Evolutionary conservation across 1,140 invertebrate species (phyloP).

Genomic region (Drosophila orosa): DNA sequence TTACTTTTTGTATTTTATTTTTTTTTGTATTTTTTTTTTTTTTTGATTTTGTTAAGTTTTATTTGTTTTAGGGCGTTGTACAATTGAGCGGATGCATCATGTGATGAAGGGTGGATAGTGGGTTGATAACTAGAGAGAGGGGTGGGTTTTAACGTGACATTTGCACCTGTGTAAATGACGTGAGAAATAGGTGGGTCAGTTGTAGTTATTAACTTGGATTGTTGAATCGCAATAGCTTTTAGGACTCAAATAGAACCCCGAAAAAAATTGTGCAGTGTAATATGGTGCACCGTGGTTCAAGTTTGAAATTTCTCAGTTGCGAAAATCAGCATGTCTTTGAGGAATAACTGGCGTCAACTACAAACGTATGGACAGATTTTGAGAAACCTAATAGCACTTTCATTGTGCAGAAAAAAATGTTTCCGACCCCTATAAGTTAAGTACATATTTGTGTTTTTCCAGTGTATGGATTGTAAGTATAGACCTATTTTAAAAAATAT

Average conservation of each 20-base stretch:
- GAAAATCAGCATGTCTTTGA: too few relatives aligned
- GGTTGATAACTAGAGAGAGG: not conserved
- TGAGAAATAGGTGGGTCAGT: constrained; percentile 54
- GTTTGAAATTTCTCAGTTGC: not conserved
- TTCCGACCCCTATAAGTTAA: not conserved
- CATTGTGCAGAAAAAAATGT: not conserved
- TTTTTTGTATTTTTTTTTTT: not conserved
- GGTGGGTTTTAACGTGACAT: constrained; percentile 35
- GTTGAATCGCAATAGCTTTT: not conserved
- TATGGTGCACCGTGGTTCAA: not conserved
- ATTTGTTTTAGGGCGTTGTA: constrained; percentile 74
- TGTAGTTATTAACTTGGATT: constrained; percentile 25
- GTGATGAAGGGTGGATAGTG: constrained; percentile 39
- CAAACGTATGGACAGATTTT: too few relatives aligned
- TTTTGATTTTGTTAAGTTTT: constrained; percentile 24
- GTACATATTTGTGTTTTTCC: too few relatives aligned
- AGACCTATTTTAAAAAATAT: too few relatives aligned
- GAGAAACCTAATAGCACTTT: too few relatives aligned
- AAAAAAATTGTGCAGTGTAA: not conserved
- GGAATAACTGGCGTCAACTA: too few relatives aligned
- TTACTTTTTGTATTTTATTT: constrained; percentile 23
- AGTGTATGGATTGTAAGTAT: too few relatives aligned
- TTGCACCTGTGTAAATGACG: constrained; percentile 71
- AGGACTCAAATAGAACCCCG: not conserved
- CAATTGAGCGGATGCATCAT: constrained; percentile 56